Base-by-base conservation (phyloP, 1,140 invertebrate species). In the Meloidogyne floridensis region DNA sequence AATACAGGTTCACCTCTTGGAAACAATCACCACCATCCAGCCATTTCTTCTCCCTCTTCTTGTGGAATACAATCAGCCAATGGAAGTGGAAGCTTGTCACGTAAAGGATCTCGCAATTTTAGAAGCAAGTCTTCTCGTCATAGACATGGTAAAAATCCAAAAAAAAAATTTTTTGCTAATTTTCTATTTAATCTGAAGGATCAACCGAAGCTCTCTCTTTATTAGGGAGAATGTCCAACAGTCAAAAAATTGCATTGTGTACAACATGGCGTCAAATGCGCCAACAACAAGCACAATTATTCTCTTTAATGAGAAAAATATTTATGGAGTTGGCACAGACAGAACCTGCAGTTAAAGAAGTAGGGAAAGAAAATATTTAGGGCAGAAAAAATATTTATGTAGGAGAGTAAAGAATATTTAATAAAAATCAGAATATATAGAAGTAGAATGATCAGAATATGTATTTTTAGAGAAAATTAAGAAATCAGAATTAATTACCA, bases 271-370 rank as follows among this genome's bases (percentile, higher is more conserved):
- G 51, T 43, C 87, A 47, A 84, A 86, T 74, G n/a, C 71, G 43
- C 80, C 89, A 77, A 75, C 83, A 47, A 81, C 65, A 42, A 72
- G 51, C 78, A n/a, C 42, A 79, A 56, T 77, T 88, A 54, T 65
- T 7, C 7, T 65, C 59, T 18, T 65, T 65, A 65, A 85, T 85
- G 84, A 79, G 88, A 6, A 90, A 88, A 75, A 87, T 89, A 53
- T 87, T 89, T 72, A 75, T 78, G 20, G 88, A 89, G 59, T 72
- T 89, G 75, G 89, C 90, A 80, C 78, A 85, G 54, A 86, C 80
- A n/a, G 87, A 83, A n/a, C 85, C 87, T n/a, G 87, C 89, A 78
- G 88, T 89, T 69, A 89, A 89, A 81, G 88, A 88, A 56, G 87
- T 87, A 32, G 32, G 32, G 32, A 32, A 32, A 32, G 32, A 2